Percentiles rank a stretch among this genome's conserved stretches.
Conservation (phyloP, 2,113 vertebrate species). For the Cinclus cinclus region DNA sequence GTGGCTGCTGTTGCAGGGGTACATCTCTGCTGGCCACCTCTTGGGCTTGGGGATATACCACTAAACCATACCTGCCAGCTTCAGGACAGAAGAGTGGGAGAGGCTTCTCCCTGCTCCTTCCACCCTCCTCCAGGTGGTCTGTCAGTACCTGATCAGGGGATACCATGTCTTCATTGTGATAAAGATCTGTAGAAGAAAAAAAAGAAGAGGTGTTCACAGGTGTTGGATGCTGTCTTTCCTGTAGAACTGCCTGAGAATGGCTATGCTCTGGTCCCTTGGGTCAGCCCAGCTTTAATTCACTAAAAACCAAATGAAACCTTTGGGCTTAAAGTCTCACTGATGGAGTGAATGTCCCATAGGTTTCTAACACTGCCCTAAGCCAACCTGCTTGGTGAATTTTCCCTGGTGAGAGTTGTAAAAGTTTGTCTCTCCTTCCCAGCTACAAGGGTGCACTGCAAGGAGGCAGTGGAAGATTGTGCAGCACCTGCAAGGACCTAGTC, state of each 20-base stretch:
- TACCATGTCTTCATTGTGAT: not conserved
- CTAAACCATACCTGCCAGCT: not conserved
- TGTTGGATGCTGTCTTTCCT: not conserved
- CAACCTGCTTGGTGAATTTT: not conserved
- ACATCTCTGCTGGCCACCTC: not conserved
- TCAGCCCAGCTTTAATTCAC: not conserved
- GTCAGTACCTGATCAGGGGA: not conserved
- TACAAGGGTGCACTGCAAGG: not conserved
- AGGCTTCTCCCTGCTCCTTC: not conserved
- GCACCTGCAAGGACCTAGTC: slow-evolving; percentile 11
- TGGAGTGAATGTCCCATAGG: not conserved
- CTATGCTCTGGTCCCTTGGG: not conserved
- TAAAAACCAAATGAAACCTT: not conserved
- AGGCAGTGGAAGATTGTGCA: not conserved
- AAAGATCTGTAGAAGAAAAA: not conserved
- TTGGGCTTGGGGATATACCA: not conserved
- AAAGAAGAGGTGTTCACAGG: not conserved
- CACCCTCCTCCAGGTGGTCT: fast-evolving
- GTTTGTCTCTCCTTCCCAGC: not conserved
- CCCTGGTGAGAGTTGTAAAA: not conserved
- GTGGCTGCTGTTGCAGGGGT: not conserved
- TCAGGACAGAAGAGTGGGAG: not conserved
- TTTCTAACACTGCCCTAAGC: not conserved
- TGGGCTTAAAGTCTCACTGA: not conserved
- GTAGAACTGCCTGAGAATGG: not conserved